Evolutionary conservation across 1,140 invertebrate genomes (phyloP), one percentile per base, ranked within the genome.

Genomic region (Hylaeus volcanicus): DNA sequence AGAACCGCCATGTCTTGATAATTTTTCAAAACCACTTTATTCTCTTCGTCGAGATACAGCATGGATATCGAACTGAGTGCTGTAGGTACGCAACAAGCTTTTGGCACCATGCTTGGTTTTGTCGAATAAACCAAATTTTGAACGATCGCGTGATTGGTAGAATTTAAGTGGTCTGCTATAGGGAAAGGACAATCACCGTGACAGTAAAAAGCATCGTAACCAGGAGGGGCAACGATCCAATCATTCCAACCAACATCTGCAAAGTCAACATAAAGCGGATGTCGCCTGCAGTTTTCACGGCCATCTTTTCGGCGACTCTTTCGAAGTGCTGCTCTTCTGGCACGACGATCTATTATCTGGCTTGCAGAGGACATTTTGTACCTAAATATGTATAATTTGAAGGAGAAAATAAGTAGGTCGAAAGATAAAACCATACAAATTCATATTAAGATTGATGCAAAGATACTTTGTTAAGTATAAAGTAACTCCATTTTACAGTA

Each of bases 161-260:
- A 96, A 93, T 99, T 99, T 12, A 99, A 92, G 92, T 99, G 97
- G 88, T 98, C 97, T 43, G 97, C 95, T 77, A 99, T 93, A 3
- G 98, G 98, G 89, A 98, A 99, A 8, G 96, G 96, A 93, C 99
- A 99, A 87, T 98, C 97, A 4, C 99, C 99, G 86, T 97, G 95
- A 93, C 99, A 99, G 92, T 98, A 99, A 93, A 95, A 99, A 0
- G 99, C 98, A 85, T 99, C 96, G 93, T 99, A 99, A 39, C 98
- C 98, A 8, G 96, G 95, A 3, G 99, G 99, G 8, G 98, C 99
- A n/a, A 99, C 98, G 88, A 99, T 99, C 99, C 99, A 99, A 93
- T 99, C 98, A 89, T 97, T 97, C 99, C 99, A 99, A 39, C 98
- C 98, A 12, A 99, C 98, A 86, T 99, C 98, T 8, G 94, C 95